These are phyloP conservation scores for Trissolcus brochymenae DNA, from an alignment of 2,888 invertebrate genomes.

Conservation along the genomic window DNA sequence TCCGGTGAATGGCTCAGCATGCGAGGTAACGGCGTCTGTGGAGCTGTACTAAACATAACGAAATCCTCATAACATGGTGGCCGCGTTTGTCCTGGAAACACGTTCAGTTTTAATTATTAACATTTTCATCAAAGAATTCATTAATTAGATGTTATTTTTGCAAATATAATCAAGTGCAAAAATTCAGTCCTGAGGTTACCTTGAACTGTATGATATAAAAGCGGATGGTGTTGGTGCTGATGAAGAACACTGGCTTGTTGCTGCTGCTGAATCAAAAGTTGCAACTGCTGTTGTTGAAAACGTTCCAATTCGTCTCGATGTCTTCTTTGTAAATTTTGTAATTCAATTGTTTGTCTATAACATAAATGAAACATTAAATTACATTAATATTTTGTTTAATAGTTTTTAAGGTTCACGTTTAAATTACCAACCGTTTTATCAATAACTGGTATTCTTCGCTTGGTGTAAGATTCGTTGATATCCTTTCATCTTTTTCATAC, in stretches of 20 bases:
- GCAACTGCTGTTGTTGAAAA: constrained; percentile 74
- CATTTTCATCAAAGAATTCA: neutral
- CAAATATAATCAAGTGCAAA: neutral
- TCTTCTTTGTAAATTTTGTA: constrained; percentile 75
- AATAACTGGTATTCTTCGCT: constrained; percentile 75
- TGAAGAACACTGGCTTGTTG: constrained; percentile 74
- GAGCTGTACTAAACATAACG: constrained; percentile 72
- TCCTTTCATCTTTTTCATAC: constrained; percentile 71
- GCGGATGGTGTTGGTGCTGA: constrained; percentile 73
- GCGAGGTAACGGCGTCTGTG: constrained; percentile 71
- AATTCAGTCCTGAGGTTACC: constrained; percentile 60
- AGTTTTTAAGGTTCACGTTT: too few relatives aligned
- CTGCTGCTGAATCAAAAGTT: constrained; percentile 72
- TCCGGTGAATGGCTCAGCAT: constrained; percentile 71
- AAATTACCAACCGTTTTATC: constrained; percentile 69
- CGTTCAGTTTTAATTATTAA: neutral
- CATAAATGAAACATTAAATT: neutral
- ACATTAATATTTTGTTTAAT: too few relatives aligned
- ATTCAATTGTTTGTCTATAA: constrained; percentile 76
- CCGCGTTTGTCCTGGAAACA: constrained; percentile 67
- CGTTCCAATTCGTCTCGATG: constrained; percentile 75
- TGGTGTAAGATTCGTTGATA: constrained; percentile 69
- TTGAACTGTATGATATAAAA: constrained; percentile 72
- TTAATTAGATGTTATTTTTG: neutral
- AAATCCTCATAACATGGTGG: constrained; percentile 72